Conservation (phyloP, 2,113 vertebrate genomes). For the Aegithalos caudatus region DNA sequence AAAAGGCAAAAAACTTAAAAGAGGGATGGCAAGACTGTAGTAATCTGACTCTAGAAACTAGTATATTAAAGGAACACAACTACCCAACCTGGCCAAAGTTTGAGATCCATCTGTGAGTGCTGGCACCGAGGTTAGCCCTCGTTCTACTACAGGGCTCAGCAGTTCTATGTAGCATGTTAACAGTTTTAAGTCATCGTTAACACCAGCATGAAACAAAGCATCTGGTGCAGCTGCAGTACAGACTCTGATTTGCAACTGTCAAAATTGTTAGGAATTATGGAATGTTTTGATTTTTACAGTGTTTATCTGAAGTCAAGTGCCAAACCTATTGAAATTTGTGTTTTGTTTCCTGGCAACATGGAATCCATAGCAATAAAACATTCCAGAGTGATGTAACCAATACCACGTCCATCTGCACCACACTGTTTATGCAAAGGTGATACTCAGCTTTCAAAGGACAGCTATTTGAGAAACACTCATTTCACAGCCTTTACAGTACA, state of each 20-base stretch:
- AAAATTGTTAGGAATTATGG: conserved; percentile 54
- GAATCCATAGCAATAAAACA: conserved; percentile 58
- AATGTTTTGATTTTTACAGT: conserved; percentile 63
- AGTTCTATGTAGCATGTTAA: neutral
- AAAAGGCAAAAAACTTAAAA: neutral
- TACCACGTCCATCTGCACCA: conserved; percentile 1
- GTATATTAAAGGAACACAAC: neutral
- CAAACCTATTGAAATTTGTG: conserved; percentile 55
- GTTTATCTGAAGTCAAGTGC: conserved; percentile 61
- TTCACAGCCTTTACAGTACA: neutral
- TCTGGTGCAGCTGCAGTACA: conserved; percentile 58
- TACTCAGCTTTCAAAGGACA: conserved; percentile 19
- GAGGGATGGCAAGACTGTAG: neutral
- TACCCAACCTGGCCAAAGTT: neutral
- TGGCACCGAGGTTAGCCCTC: neutral
- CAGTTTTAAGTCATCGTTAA: conserved; percentile 34
- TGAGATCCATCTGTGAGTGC: neutral
- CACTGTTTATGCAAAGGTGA: conserved; percentile 55
- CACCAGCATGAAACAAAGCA: conserved; percentile 23
- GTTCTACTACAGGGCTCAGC: neutral
- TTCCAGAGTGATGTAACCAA: conserved; percentile 62
- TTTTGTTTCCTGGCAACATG: conserved; percentile 57
- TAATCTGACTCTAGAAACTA: neutral
- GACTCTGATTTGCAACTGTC: conserved; percentile 55
- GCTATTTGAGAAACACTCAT: neutral